These are phyloP conservation scores for Anthoscopus minutus DNA, from an alignment of 2,113 vertebrate genomes.

Conservation along the genomic window DNA sequence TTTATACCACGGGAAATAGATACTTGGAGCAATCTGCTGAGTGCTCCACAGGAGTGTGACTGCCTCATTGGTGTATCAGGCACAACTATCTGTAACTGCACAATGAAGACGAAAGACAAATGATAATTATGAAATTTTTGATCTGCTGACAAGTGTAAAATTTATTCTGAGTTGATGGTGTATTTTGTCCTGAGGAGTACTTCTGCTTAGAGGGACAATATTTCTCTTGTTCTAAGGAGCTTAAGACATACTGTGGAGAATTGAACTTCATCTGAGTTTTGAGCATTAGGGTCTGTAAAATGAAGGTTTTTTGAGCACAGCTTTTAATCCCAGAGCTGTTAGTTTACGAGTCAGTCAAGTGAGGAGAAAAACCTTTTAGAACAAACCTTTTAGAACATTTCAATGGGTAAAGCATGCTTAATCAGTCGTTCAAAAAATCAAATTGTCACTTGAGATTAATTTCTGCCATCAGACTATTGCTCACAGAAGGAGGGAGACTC, in stretches of 20 bases:
- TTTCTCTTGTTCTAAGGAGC: not conserved
- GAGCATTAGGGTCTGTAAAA: not conserved
- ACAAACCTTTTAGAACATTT: not conserved
- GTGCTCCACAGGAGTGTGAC: not conserved
- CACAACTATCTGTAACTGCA: not conserved
- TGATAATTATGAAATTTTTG: not conserved
- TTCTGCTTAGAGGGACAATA: not conserved
- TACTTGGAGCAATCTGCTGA: not conserved
- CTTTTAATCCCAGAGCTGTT: not conserved
- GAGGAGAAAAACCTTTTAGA: accelerated
- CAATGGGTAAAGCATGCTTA: not conserved
- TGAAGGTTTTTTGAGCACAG: not conserved
- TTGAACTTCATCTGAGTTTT: not conserved
- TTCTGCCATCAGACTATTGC: not conserved
- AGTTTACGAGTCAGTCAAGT: not conserved
- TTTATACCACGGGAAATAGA: not conserved
- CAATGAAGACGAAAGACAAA: not conserved
- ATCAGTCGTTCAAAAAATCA: not conserved
- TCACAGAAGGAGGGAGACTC: not conserved
- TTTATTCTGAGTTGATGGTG: not conserved
- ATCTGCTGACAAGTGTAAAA: not conserved
- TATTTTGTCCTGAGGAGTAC: not conserved
- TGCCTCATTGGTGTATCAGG: not conserved
- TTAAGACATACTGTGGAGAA: not conserved
- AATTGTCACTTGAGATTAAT: not conserved